Conservation (phyloP, 2,113 vertebrate species). For the Myanophis thanlyinensis region DNA sequence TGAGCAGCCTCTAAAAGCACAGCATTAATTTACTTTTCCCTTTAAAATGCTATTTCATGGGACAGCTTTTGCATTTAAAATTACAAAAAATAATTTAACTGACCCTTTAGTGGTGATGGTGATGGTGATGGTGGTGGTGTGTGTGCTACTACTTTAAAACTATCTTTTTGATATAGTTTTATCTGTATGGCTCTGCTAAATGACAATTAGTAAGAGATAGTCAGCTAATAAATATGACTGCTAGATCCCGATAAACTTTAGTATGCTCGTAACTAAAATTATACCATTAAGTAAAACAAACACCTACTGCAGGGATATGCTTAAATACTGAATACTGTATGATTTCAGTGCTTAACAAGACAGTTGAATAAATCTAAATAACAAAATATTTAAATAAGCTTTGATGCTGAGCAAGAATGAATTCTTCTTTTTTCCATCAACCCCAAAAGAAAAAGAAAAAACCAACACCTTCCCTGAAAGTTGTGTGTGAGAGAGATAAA, state of each 20-base stretch:
- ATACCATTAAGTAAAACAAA: neutral
- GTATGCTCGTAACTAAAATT: slow-evolving; percentile 33
- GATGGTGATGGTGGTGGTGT: no score
- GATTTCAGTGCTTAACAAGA: neutral
- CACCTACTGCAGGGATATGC: neutral
- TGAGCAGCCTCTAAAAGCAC: neutral
- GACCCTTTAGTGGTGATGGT: neutral
- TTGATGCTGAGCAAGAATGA: neutral
- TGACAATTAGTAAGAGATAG: slow-evolving; percentile 21
- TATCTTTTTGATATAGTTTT: neutral
- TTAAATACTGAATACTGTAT: neutral
- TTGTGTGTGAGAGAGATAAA: neutral
- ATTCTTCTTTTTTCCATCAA: neutral
- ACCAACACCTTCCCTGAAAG: neutral
- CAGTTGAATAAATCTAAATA: neutral
- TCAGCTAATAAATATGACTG: slow-evolving; percentile 44
- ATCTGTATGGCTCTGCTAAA: slow-evolving; percentile 5
- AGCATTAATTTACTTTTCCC: neutral
- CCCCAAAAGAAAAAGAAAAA: neutral
- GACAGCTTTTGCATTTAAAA: neutral
- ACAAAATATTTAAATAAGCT: neutral
- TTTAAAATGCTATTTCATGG: neutral
- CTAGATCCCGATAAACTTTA: slow-evolving; percentile 42
- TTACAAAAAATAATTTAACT: slow-evolving; percentile 9
- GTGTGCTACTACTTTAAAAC: neutral